Conservation (phyloP, 2,888 invertebrate genomes). For the Trichopoda pennipes region DNA sequence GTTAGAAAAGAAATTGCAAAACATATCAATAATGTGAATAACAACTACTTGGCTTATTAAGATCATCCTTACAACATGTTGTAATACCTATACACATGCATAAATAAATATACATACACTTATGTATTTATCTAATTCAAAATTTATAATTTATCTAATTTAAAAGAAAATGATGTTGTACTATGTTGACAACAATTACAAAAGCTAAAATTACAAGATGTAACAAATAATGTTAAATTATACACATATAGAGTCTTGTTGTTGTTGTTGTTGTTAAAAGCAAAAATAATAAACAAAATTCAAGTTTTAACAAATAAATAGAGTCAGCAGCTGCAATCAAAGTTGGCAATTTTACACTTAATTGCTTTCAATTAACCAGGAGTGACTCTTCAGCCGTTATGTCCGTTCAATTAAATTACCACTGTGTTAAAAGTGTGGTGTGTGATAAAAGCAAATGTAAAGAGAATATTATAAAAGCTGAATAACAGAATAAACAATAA, state of each 20-base stretch:
- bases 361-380: constrained; percentile 69
- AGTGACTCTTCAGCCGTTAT: constrained; percentile 68
- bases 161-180: constrained; percentile 31
- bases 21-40: no score
- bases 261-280: constrained; percentile 31
- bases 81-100: no score
- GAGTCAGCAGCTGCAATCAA: constrained; percentile 66
- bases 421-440: constrained; percentile 68
- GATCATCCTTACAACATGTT: no score
- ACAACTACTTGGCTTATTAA: no score
- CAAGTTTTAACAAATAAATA: constrained; percentile 44
- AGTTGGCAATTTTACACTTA: constrained; percentile 69
- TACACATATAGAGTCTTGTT: constrained; percentile 49
- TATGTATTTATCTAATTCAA: neutral
- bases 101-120: no score
- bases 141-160: neutral
- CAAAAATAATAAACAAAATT: constrained; percentile 51
- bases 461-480: constrained; percentile 60
- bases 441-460: constrained; percentile 66
- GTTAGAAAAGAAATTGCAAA: no score
- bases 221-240: constrained; percentile 47
- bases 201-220: neutral
- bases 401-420: constrained; percentile 69
- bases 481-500: constrained; percentile 37
- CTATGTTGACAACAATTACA: constrained; percentile 1